Evolutionary conservation across 2,888 invertebrate species (phyloP), one percentile per base, ranked within the genome.

Genomic region (Lasioglossum pauxillum): DNA sequence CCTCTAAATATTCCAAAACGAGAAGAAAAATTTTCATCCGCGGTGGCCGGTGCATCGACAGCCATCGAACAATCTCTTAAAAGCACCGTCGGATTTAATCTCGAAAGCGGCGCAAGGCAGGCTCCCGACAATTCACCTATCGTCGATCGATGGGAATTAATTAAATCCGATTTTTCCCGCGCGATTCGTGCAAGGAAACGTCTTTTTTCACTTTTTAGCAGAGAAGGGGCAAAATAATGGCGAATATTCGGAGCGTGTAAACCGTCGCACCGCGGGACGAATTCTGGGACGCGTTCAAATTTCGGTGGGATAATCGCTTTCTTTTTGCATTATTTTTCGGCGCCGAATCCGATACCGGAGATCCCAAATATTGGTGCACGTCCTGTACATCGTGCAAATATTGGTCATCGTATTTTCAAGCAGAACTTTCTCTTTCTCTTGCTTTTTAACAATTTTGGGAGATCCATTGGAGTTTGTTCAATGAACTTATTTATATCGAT

Each of bases 91-190:
- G 38, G 49, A 72, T 79, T 82, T 80, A 71, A 75, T 79, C 75
- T 75, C 64, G 75, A 84, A 89, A 78, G 64, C 67, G 49, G 49
- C 19, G 10, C 41, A 49, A 75, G 31, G 60, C 67, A 38, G 46
- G n/a, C 53, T 73, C 44, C 67, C 60, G 73, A 49, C 76, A 75
- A 75, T 80, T 35, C 57, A 31, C 12, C 46, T 27, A 35, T 14
- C 69, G 49, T 75, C 82, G 84, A 87, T 87, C 84, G 84, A 74
- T 74, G 60, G n/a, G 74, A 76, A 84, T 89, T 88, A 87, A 88
- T 87, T 84, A 82, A 87, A 78, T 71, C 73, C 75, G 82, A 76
- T 82, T 89, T 81, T 79, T 23, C 77, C 81, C 53, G 60, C 27
- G 19, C 19, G 53, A 46, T 31, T 67, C 46, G 19, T 10, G 49